These are phyloP conservation scores for Brachypodius melanocephalos DNA, from an alignment of 2,113 vertebrate species.

Conservation along the genomic window DNA sequence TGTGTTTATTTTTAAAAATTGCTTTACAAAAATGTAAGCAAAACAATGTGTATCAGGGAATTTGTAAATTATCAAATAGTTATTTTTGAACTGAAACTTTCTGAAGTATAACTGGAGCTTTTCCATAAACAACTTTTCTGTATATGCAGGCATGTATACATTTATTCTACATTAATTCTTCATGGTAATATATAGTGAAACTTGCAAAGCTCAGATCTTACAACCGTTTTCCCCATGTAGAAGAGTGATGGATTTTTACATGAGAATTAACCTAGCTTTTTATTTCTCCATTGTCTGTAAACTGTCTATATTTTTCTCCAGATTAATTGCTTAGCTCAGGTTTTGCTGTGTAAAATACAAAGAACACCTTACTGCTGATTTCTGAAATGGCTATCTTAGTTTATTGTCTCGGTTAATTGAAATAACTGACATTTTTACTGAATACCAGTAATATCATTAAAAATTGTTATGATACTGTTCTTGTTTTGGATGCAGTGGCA, in stretches of 20 bases:
- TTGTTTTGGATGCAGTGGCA: neutral
- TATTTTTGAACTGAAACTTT: neutral
- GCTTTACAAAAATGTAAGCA: neutral
- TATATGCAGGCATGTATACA: constrained; percentile 65
- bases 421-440: neutral
- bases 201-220: neutral
- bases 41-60: neutral
- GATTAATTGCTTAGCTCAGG: neutral
- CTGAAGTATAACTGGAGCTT: neutral
- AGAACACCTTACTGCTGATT: neutral
- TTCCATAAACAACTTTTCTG: neutral
- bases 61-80: neutral
- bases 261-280: neutral
- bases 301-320: neutral
- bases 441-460: neutral
- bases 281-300: neutral
- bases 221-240: neutral
- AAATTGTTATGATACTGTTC: neutral
- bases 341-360: neutral
- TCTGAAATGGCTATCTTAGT: neutral
- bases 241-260: neutral
- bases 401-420: neutral
- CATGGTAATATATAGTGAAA: neutral
- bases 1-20: neutral
- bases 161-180: neutral